Evolutionary conservation across 2,888 invertebrate genomes (phyloP).

Genomic region (Cacoxenus indagator): DNA sequence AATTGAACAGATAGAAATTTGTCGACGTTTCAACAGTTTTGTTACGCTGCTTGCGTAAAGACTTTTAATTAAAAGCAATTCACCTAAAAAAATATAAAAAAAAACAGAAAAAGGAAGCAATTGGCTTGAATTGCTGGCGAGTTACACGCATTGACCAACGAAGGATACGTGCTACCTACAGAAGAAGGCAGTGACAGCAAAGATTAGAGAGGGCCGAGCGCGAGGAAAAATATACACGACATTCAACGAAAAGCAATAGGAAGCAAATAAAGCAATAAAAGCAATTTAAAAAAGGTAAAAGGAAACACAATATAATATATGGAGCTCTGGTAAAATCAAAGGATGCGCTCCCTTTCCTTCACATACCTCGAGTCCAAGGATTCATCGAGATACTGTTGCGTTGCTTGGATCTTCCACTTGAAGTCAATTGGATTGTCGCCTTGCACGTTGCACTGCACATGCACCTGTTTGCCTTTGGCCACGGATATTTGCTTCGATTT

Average conservation of each 20-base stretch:
- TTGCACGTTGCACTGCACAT: slow-evolving; percentile 87
- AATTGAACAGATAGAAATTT: not conserved
- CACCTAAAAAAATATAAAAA: too few species aligned
- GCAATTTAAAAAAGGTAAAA: not conserved
- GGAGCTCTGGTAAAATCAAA: slow-evolving; percentile 4
- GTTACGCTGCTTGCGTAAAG: slow-evolving; percentile 39
- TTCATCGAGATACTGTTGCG: slow-evolving; percentile 81
- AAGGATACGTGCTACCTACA: not conserved
- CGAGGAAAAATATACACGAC: not conserved
- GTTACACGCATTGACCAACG: not conserved
- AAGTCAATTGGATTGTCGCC: slow-evolving; percentile 91
- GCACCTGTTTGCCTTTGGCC: slow-evolving; percentile 85
- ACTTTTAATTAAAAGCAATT: slow-evolving; percentile 63
- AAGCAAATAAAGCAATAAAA: not conserved
- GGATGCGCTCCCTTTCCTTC: slow-evolving; percentile 21
- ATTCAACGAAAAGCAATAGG: not conserved
- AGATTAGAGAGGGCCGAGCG: not conserved
- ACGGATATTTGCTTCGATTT: slow-evolving; percentile 87
- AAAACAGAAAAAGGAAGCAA: slow-evolving; percentile 46
- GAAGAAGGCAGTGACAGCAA: too few species aligned
- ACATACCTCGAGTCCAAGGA: slow-evolving; percentile 80
- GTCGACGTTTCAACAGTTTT: not conserved
- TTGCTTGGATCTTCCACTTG: slow-evolving; percentile 80
- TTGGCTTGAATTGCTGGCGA: slow-evolving; percentile 54
- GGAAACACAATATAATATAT: slow-evolving; percentile 14